Percentiles rank a stretch among this genome's conserved stretches.
phyloP scores from a whole-genome alignment of 2,888 invertebrate species.

The Apamea crenata region DNA sequence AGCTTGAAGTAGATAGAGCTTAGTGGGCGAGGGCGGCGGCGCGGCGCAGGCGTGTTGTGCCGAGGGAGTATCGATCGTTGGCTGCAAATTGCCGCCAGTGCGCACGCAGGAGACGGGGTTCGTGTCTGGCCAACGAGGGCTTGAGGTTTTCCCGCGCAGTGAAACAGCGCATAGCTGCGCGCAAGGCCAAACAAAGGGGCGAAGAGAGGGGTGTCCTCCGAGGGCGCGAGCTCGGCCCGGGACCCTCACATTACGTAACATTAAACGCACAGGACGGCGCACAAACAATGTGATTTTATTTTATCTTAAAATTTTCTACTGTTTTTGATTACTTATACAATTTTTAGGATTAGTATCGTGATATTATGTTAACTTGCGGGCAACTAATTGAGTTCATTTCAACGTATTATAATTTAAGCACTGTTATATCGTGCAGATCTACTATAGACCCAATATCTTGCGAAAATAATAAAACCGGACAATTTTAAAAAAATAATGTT shows the following conservation, averaged over 20 bases:
- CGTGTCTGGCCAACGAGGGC: conserved; percentile 41
- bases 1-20: conserved; percentile 65
- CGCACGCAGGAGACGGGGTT: conserved; percentile 53
- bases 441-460: conserved; percentile 11
- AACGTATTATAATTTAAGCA: conserved; percentile 78
- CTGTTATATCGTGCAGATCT: conserved; percentile 68
- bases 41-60: conserved; percentile 68
- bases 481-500: conserved; percentile 31
- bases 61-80: conserved; percentile 68
- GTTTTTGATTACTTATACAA: conserved; percentile 87
- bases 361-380: conserved; percentile 86
- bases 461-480: conserved; percentile 36
- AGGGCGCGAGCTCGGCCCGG: conserved; percentile 79
- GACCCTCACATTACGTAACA: conserved; percentile 89
- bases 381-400: conserved; percentile 76
- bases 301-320: conserved; percentile 86
- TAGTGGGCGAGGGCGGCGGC: conserved; percentile 58
- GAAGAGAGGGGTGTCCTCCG: conserved; percentile 72
- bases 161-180: conserved; percentile 66
- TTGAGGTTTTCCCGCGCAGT: conserved; percentile 69
- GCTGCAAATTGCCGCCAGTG: conserved; percentile 46
- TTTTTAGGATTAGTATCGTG: conserved; percentile 87
- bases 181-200: conserved; percentile 72
- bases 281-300: conserved; percentile 90
- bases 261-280: conserved; percentile 90